These are phyloP conservation scores for Embiotoca jacksoni DNA, from an alignment of 2,113 vertebrate species.

Conservation along the genomic window DNA sequence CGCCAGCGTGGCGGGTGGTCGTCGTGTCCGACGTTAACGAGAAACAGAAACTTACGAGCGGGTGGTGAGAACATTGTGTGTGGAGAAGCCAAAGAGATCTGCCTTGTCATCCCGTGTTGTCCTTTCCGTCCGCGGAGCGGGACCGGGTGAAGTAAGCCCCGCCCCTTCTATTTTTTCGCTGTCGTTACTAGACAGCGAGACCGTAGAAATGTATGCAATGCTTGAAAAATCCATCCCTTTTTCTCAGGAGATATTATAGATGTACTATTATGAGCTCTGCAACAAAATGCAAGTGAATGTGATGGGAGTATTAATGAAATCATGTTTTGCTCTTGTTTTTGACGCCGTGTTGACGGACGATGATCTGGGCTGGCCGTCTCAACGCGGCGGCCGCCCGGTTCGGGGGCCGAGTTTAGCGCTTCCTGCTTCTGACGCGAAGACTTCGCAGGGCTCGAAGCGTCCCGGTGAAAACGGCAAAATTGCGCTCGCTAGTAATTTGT, in stretches of 20 bases:
- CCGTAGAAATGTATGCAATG: constrained; percentile 84
- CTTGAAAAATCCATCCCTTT: constrained; percentile 83
- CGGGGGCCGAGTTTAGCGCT: constrained; percentile 65
- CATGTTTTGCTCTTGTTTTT: constrained; percentile 73
- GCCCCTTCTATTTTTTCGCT: constrained; percentile 76
- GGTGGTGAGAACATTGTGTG: constrained; percentile 69
- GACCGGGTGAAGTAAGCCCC: constrained; percentile 68
- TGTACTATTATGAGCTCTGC: constrained; percentile 83
- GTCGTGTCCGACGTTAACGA: constrained; percentile 49
- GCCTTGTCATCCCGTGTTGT: constrained; percentile 80
- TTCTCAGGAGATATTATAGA: constrained; percentile 86
- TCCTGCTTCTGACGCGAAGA: constrained; percentile 75
- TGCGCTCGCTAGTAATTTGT: constrained; percentile 61
- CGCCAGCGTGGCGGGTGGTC: constrained; percentile 17
- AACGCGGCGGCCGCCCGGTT: constrained; percentile 42
- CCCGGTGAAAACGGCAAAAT: constrained; percentile 65
- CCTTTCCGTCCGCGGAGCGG: constrained; percentile 69
- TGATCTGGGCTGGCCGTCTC: constrained; percentile 60
- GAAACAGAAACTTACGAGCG: constrained; percentile 55
- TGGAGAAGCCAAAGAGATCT: constrained; percentile 85
- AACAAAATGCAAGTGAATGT: constrained; percentile 85
- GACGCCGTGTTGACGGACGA: constrained; percentile 72
- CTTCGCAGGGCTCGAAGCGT: constrained; percentile 77
- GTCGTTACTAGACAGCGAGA: constrained; percentile 79
- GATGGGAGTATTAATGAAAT: constrained; percentile 79